Conservation (phyloP, 2,888 invertebrate genomes). For the Phania funesta region DNA sequence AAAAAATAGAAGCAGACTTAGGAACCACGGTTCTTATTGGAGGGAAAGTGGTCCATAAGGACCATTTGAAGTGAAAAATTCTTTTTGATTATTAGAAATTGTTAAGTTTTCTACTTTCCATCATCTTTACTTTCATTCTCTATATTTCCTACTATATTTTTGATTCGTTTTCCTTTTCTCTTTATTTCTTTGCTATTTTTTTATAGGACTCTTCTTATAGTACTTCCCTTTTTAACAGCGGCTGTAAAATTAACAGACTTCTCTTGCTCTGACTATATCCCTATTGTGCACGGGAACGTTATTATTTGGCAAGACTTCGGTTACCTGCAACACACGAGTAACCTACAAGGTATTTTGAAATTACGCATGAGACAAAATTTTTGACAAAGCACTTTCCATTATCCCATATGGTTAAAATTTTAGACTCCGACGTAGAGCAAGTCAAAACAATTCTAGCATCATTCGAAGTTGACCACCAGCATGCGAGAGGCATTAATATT, state of each 20-base stretch:
- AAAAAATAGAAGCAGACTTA: too few relatives aligned
- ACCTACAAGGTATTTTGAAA: too few relatives aligned
- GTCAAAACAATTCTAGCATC: slow-evolving; percentile 5
- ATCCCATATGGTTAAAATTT: slow-evolving; percentile 25
- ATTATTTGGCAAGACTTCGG: too few relatives aligned
- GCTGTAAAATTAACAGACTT: neutral
- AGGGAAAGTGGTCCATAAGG: neutral
- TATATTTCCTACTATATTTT: too few relatives aligned
- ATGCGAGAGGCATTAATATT: slow-evolving; percentile 9
- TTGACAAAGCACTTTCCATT: neutral
- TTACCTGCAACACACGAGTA: too few relatives aligned
- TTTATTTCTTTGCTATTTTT: neutral
- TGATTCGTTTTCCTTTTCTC: too few relatives aligned
- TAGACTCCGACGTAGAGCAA: neutral
- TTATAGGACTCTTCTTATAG: too few relatives aligned
- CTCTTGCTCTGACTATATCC: too few relatives aligned
- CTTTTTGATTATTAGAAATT: neutral
- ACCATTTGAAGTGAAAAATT: neutral
- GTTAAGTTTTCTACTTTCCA: neutral
- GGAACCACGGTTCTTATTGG: neutral
- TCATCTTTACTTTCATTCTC: too few relatives aligned
- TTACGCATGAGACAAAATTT: neutral
- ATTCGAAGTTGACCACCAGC: slow-evolving; percentile 15
- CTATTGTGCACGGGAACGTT: too few relatives aligned
- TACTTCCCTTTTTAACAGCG: too few relatives aligned